These are phyloP conservation scores for Timandra comae DNA, from an alignment of 2,888 invertebrate genomes.

Conservation along the genomic window DNA sequence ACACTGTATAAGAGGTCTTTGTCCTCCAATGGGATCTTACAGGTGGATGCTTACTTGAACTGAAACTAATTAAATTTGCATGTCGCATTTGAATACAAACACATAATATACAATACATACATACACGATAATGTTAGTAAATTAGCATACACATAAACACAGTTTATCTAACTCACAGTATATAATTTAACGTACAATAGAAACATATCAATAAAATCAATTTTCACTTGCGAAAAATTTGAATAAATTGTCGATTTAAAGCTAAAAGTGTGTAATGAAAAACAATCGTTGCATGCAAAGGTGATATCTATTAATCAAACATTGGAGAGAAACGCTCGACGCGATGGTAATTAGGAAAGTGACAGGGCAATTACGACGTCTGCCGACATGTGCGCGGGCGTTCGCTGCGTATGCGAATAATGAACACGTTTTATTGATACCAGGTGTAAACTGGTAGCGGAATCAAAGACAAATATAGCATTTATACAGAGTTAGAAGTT, in stretches of 20 bases:
- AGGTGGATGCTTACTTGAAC: too few species aligned
- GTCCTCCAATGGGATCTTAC: too few species aligned
- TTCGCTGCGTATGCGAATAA: conserved; percentile 36
- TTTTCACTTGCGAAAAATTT: conserved; percentile 8
- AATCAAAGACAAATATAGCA: too few species aligned
- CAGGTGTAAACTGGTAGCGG: too few species aligned
- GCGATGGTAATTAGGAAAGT: conserved; percentile 64
- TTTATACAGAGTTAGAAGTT: too few species aligned
- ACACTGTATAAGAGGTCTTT: too few species aligned
- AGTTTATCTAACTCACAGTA: not conserved
- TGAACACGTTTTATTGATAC: conserved; percentile 12
- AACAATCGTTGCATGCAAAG: conserved; percentile 34
- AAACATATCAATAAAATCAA: conserved; percentile 1
- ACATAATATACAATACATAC: not conserved
- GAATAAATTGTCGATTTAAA: conserved; percentile 4
- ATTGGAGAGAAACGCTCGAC: conserved; percentile 51
- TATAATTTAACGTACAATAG: not conserved
- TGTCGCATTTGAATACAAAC: too few species aligned
- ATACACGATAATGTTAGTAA: not conserved
- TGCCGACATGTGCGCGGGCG: conserved; percentile 37
- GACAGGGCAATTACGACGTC: conserved; percentile 62
- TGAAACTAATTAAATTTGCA: too few species aligned
- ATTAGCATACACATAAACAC: not conserved
- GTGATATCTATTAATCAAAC: conserved; percentile 49
- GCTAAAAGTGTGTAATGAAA: conserved; percentile 4